These are phyloP conservation scores for Heliothis virescens DNA, from an alignment of 1,140 invertebrate species.

Conservation along the genomic window DNA sequence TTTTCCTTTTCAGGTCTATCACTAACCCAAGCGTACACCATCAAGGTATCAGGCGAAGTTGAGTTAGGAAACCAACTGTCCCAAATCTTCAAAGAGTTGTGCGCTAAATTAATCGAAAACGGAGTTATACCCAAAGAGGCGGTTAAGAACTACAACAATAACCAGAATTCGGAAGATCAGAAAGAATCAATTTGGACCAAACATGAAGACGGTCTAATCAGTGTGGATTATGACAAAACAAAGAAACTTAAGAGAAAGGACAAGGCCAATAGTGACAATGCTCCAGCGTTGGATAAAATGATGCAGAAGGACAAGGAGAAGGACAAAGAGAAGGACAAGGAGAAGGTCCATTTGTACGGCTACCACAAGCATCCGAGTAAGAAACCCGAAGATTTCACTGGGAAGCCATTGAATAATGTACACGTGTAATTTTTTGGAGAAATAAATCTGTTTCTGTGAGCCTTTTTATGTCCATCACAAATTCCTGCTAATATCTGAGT, in stretches of 20 bases:
- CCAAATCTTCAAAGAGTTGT: not conserved
- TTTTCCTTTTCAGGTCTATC: not conserved
- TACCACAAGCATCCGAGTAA: not conserved
- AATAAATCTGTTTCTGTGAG: not conserved
- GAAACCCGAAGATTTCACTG: not conserved
- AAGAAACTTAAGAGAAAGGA: not conserved
- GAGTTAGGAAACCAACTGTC: conserved; percentile 5
- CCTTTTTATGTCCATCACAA: not conserved
- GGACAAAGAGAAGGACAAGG: not conserved
- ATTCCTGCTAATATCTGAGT: too few species aligned
- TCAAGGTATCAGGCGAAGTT: conserved; percentile 6
- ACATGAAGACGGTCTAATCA: too few species aligned
- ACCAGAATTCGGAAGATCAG: not conserved
- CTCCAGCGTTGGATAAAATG: not conserved
- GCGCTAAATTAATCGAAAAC: not conserved
- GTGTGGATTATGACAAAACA: not conserved
- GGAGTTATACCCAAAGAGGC: not conserved
- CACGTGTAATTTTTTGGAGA: not conserved
- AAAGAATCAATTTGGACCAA: too few species aligned
- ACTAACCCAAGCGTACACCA: conserved; percentile 1
- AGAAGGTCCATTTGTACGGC: not conserved
- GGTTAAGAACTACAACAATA: not conserved
- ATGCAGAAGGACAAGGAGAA: not conserved
- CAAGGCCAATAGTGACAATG: not conserved
- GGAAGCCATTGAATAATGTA: conserved; percentile 14